Conservation (phyloP, 1,140 invertebrate species). For the Drosophila micromelanica region DNA sequence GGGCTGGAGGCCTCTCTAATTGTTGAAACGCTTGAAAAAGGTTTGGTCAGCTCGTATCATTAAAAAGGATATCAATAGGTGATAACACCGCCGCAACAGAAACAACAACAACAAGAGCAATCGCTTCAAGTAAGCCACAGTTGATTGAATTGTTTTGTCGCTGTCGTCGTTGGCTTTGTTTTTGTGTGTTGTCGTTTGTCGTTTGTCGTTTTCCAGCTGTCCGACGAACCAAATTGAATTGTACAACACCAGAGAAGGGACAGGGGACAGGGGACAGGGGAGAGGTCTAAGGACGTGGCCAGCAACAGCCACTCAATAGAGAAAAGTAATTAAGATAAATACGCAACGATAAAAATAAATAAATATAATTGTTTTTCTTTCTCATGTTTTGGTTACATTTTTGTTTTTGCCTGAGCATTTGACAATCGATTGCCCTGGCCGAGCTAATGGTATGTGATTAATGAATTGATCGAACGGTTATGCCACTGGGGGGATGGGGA, state of each 20-base stretch:
- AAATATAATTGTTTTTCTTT: slow-evolving; percentile 76
- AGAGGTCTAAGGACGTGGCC: slow-evolving; percentile 20
- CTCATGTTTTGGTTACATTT: slow-evolving; percentile 10
- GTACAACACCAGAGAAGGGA: slow-evolving; percentile 44
- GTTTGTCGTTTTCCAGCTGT: slow-evolving; percentile 60
- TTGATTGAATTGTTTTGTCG: slow-evolving; percentile 80
- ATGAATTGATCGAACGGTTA: slow-evolving; percentile 49
- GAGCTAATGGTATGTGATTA: slow-evolving; percentile 71
- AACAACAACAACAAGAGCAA: slow-evolving; percentile 22
- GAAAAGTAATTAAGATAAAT: slow-evolving; percentile 83
- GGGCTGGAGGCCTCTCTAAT: slow-evolving; percentile 39
- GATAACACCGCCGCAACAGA: slow-evolving; percentile 68
- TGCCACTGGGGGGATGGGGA: background rate
- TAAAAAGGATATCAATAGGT: slow-evolving; percentile 80
- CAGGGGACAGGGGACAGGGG: background rate
- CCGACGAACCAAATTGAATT: slow-evolving; percentile 71
- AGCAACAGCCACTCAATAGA: slow-evolving; percentile 64
- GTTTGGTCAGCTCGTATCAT: slow-evolving; percentile 75
- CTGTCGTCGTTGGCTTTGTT: slow-evolving; percentile 51
- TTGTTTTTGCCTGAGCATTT: slow-evolving; percentile 50
- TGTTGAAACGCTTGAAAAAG: slow-evolving; percentile 59
- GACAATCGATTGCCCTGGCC: slow-evolving; percentile 59
- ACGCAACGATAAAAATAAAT: slow-evolving; percentile 78
- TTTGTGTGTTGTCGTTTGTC: slow-evolving; percentile 15
- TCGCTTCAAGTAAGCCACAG: slow-evolving; percentile 34